phyloP scores from a whole-genome alignment of 2,113 vertebrate species.

The Vulpes vulpes region DNA sequence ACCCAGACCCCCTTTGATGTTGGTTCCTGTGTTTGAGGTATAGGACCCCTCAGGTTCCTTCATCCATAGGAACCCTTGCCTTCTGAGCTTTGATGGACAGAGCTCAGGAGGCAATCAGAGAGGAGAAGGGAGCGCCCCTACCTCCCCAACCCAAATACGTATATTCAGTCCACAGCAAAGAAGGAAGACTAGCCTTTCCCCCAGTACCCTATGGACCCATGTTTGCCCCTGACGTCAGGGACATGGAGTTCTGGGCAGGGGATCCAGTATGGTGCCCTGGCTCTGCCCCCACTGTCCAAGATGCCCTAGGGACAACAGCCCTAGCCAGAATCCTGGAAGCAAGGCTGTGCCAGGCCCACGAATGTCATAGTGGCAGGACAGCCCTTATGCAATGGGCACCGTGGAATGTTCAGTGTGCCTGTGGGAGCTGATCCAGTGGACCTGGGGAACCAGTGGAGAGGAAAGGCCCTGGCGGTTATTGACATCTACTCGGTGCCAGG shows the following conservation, averaged over 20 bases:
- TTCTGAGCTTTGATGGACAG: slow-evolving; percentile 23
- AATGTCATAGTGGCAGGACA: background rate
- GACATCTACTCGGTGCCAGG: background rate
- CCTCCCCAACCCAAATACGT: background rate
- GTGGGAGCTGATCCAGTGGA: background rate
- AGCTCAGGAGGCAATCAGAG: background rate
- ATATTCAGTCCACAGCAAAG: background rate
- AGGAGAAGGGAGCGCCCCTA: background rate
- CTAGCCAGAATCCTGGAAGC: background rate
- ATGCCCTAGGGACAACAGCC: slow-evolving; percentile 32
- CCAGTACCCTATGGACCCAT: slow-evolving; percentile 18
- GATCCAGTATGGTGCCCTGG: background rate
- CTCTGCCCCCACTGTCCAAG: slow-evolving; percentile 40
- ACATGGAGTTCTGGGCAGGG: slow-evolving; percentile 68
- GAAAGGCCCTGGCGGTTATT: background rate
- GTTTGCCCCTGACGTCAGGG: slow-evolving; percentile 62
- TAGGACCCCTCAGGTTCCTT: background rate
- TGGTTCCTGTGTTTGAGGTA: background rate
- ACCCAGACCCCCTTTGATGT: background rate
- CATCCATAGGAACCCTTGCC: slow-evolving; percentile 19
- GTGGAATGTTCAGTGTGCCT: background rate
- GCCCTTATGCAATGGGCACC: slow-evolving; percentile 52
- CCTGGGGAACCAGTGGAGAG: background rate
- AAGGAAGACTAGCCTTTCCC: slow-evolving; percentile 49
- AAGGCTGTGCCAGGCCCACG: slow-evolving; percentile 18